Evolutionary conservation across 2,797 vertebrate genomes (phyloP), one percentile per base, ranked within the genome.

Genomic region (Leptodactylus fallax): DNA sequence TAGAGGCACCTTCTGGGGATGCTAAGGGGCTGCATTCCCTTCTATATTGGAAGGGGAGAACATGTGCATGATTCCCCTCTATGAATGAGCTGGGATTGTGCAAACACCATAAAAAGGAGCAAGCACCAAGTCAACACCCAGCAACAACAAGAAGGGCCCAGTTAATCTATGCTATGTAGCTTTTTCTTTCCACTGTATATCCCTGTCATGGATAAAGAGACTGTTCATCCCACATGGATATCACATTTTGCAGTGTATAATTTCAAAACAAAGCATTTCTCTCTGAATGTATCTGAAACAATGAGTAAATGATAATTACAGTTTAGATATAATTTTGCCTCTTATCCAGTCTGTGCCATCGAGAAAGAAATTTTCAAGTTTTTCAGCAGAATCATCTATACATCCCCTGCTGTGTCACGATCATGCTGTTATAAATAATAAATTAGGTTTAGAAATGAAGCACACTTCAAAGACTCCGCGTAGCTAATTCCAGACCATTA

Each of bases 351-450:
- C 17, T 56, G 23, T 65, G 13, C 16, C 14, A 36, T 27, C 19
- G 3, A 77, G 45, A 87, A 87, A 82, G 2, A 74, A 8, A 87
- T 81, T 60, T 86, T 60, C 67, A 77, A 86, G 12, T 55, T 69
- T 83, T 83, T 65, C 9, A 12, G 12, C 3, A 14, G 21, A 81
- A 77, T 53, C 23, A 74, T 49, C 65, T 60, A 55, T 56, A 81
- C 1, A 55, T 82, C 58, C 27, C 69, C 83, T n/a, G 63, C 79
- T 85, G 71, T 67, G 83, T 21, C 69, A 47, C n/a, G 36, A 77
- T 79, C 55, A 61, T 82, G 21, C 25, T 25, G 69, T 89, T 82
- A 67, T 88, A 61, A 85, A 80, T 85, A 74, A 85, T 72, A 85
- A 45, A 88, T 88, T 74, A 23, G 76, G 10, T 27, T 80, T 12